Percentiles rank a stretch among this genome's conserved stretches.
phyloP scores from a whole-genome alignment of 1,140 invertebrate species.

The Pachyrhynchus sulphureomaculatus region DNA sequence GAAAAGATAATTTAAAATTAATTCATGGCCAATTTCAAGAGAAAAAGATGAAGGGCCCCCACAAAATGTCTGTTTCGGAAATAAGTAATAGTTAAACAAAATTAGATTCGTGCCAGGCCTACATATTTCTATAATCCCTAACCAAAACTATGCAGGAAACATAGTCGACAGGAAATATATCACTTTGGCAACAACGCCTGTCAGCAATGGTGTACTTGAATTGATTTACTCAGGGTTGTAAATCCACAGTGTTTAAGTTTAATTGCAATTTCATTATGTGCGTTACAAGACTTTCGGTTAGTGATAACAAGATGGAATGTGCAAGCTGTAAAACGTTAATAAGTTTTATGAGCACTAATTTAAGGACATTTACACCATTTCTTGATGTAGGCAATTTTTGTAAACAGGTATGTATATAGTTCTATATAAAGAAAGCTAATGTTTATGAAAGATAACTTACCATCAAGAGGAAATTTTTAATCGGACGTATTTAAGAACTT shows the following conservation, averaged over 20 bases:
- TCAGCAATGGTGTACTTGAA: constrained; percentile 20
- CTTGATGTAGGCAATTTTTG: too few species aligned
- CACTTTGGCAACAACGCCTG: constrained; percentile 26
- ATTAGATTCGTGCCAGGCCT: constrained; percentile 23
- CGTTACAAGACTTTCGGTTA: constrained; percentile 11
- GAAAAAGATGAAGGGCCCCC: background rate
- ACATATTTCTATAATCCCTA: constrained; percentile 21
- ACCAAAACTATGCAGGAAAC: constrained; percentile 21
- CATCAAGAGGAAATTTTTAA: too few species aligned
- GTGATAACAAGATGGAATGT: constrained; percentile 7
- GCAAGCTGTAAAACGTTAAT: too few species aligned
- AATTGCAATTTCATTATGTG: constrained; percentile 27
- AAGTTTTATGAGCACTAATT: too few species aligned
- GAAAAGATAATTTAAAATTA: too few species aligned
- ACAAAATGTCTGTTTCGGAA: background rate
- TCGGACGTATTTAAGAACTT: too few species aligned
- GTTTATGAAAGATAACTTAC: too few species aligned
- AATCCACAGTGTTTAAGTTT: constrained; percentile 19
- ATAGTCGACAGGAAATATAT: constrained; percentile 11
- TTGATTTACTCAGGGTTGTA: constrained; percentile 24
- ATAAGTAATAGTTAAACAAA: background rate
- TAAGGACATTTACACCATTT: background rate
- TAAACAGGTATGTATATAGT: too few species aligned
- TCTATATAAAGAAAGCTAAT: too few species aligned
- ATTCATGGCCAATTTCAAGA: too few species aligned